Evolutionary conservation across 64 coral and sea anemone species (phyloP).

Genomic region (Actinia tenebrosa): DNA sequence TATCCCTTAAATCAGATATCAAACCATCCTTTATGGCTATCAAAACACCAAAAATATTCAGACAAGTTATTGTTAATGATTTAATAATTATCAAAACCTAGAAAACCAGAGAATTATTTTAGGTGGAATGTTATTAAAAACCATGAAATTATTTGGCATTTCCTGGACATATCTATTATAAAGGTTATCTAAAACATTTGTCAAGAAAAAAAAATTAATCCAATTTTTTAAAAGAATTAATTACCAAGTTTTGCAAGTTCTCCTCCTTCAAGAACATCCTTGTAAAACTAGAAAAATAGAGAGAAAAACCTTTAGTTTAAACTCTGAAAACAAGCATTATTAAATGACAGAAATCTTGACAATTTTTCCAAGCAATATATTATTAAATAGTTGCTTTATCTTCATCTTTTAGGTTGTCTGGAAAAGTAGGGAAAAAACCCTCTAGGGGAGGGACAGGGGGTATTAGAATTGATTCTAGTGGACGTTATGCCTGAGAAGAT

Average conservation of each 20-base stretch:
- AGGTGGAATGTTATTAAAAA: too few species aligned
- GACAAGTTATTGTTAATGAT: too few species aligned
- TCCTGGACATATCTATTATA: background rate
- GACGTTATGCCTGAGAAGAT: too few species aligned
- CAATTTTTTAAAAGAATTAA: background rate
- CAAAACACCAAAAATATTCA: too few species aligned
- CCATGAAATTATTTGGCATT: too few species aligned
- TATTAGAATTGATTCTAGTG: background rate
- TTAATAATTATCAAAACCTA: background rate
- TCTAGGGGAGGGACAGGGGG: background rate
- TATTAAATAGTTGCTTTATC: background rate
- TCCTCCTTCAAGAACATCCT: conserved; percentile 98
- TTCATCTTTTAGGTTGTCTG: background rate
- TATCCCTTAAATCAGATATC: too few species aligned
- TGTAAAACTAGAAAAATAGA: conserved; percentile 84
- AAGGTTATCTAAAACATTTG: background rate
- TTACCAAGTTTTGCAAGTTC: conserved; percentile 98
- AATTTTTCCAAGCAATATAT: background rate
- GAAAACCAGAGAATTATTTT: background rate
- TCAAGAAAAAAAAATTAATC: background rate
- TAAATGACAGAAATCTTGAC: background rate
- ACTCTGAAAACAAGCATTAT: background rate
- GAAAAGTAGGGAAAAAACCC: background rate
- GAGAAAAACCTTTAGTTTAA: background rate
- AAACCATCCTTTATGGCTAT: too few species aligned